Evolutionary conservation across 2,113 vertebrate genomes (phyloP).

Genomic region (Onychorhynchus coronatus): DNA sequence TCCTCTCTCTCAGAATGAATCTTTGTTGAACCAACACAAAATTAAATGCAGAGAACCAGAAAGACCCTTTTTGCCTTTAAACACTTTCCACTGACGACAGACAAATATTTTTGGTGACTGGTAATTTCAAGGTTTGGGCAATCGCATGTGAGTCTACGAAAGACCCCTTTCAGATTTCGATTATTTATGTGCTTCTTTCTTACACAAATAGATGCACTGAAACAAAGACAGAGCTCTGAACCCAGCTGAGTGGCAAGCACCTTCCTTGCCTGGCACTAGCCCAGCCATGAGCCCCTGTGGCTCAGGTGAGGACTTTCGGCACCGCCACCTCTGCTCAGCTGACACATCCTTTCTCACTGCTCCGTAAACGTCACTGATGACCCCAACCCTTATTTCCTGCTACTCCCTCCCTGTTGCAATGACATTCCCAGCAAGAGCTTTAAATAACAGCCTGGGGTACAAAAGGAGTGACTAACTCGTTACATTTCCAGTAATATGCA

Average conservation of each 20-base stretch:
- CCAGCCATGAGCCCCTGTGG: accelerated
- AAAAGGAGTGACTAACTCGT: slow-evolving; percentile 6
- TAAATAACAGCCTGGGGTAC: background rate
- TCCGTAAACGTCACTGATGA: background rate
- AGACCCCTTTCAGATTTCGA: background rate
- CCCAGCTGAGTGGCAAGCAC: accelerated
- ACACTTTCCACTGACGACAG: accelerated
- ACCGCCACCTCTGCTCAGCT: background rate
- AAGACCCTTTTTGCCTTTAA: background rate
- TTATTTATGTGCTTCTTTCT: background rate
- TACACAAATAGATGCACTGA: background rate
- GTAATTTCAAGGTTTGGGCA: background rate
- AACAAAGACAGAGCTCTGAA: background rate
- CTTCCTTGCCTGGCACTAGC: background rate
- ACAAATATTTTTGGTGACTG: background rate
- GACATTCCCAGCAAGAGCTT: background rate
- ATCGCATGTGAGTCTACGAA: accelerated
- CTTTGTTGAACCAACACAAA: background rate
- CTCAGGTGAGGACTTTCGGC: background rate
- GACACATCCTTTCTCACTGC: background rate
- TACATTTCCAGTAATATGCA: background rate
- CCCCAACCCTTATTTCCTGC: slow-evolving; percentile 51
- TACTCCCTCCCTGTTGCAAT: background rate
- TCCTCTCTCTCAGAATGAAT: background rate
- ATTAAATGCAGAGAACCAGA: background rate